Conservation (phyloP, 2,113 vertebrate species). For the Dolichallabes microphthalmus region DNA sequence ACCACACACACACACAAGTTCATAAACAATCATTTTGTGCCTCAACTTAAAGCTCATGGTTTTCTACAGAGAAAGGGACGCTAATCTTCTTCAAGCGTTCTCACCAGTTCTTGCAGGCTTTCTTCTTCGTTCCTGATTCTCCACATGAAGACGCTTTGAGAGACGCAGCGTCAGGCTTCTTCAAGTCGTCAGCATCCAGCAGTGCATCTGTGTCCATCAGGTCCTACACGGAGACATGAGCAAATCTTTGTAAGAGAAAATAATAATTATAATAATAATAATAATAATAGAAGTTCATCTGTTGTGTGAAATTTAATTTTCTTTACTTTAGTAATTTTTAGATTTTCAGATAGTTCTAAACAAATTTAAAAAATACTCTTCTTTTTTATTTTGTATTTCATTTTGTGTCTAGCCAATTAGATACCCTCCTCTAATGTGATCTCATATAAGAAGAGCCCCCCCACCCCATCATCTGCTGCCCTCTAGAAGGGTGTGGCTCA, state of each 20-base stretch:
- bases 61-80: background rate
- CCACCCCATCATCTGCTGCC: too few relatives aligned
- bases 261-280: background rate
- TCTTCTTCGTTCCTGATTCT: constrained; percentile 77
- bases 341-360: too few relatives aligned
- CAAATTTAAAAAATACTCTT: too few relatives aligned
- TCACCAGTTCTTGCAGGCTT: constrained; percentile 96
- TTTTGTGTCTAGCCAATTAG: too few relatives aligned
- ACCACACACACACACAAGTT: too few relatives aligned
- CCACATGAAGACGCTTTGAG: constrained; percentile 81
- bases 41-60: background rate
- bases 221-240: constrained; percentile 70
- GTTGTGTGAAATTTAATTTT: too few relatives aligned
- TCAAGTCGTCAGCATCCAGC: constrained; percentile 88
- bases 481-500: too few relatives aligned
- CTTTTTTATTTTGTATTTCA: too few relatives aligned
- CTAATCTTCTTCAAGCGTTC: constrained; percentile 28
- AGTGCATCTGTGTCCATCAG: constrained; percentile 90
- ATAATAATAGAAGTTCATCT: too few relatives aligned
- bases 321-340: too few relatives aligned
- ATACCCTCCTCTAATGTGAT: too few relatives aligned
- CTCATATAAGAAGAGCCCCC: too few relatives aligned
- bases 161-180: constrained; percentile 85
- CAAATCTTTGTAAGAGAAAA: background rate
- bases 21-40: background rate